Base-by-base conservation (phyloP, 2,113 vertebrate genomes). In the Thymallus thymallus region DNA sequence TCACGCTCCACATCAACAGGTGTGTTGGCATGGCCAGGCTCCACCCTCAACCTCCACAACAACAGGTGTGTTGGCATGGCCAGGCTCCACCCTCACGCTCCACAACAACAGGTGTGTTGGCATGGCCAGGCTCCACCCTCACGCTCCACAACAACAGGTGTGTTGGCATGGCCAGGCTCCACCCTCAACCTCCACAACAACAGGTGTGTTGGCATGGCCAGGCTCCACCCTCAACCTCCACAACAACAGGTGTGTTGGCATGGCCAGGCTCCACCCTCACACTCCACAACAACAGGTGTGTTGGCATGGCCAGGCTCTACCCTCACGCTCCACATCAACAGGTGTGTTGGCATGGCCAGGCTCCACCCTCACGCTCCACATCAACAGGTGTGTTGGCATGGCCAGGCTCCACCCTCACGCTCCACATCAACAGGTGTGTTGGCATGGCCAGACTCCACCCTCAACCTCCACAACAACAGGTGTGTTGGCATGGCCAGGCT, bases 211-310 rank as follows among this genome's bases (percentile, higher is more conserved):
- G 97, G 96, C 97, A 95, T 90, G 93, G 95, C 93, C 94, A 93
- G 91, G 86, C 93, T 97, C 94, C 94, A 95, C 94, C 95, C 94
- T 96, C 96, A 95, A n/a, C n/a, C 95, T 96, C 94, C 95, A 96
- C 95, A 97, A 99, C 97, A 99, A 99, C 98, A 99, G 98, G 97
- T 98, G 98, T 96, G 95, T 97, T 98, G 97, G 96, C 97, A 95
- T 90, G 93, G 95, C 93, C 94, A 93, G 91, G 86, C 93, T 97
- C 94, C 94, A 95, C 94, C 95, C 94, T 96, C 96, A 95, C 89
- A 96, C 98, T 97, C 94, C 95, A 96, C 95, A 97, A 99, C 97
- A 99, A 99, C 98, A 99, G 98, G 97, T 98, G 98, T 96, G 95
- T 97, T 98, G 97, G 96, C 97, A 95, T 90, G 93, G 95, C 93